Percentiles rank a stretch among this genome's conserved stretches.
phyloP scores from a whole-genome alignment of 2,797 vertebrate genomes.

The Enteromius anoplus region DNA sequence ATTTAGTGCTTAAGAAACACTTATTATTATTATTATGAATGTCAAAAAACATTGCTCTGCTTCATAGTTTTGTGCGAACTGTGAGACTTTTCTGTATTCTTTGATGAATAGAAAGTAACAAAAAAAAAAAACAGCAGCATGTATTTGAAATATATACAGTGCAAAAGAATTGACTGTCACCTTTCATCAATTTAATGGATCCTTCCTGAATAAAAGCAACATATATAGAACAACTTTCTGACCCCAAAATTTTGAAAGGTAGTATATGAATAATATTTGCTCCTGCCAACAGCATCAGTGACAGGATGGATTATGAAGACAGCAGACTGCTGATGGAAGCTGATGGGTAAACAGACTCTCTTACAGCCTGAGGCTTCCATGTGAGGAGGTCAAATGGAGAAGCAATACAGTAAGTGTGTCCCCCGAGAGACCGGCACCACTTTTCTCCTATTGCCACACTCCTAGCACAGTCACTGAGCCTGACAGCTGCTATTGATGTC shows the following conservation, averaged over 20 bases:
- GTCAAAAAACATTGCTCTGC: too few relatives aligned
- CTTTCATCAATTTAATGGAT: background rate
- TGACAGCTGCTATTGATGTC: slow-evolving; percentile 52
- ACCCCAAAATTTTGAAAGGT: background rate
- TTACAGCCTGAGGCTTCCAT: slow-evolving; percentile 12
- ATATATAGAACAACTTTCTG: background rate
- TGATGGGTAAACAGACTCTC: slow-evolving; percentile 6
- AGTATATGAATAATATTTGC: background rate
- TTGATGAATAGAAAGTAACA: background rate
- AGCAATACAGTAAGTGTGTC: slow-evolving; percentile 54
- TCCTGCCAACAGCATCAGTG: background rate
- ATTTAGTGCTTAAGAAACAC: background rate
- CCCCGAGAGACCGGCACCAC: background rate
- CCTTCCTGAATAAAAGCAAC: background rate
- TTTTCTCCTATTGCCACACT: slow-evolving; percentile 36
- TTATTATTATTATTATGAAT: background rate
- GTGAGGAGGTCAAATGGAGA: slow-evolving; percentile 63
- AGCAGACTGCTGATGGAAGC: background rate
- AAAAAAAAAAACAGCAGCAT: background rate
- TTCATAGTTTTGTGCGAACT: background rate
- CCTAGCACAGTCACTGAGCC: slow-evolving; percentile 39
- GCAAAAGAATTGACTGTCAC: background rate
- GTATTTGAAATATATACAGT: background rate
- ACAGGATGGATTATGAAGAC: background rate
- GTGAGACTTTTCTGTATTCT: background rate